Base-by-base conservation (phyloP, 2,797 vertebrate species). In the Thunnus albacares region DNA sequence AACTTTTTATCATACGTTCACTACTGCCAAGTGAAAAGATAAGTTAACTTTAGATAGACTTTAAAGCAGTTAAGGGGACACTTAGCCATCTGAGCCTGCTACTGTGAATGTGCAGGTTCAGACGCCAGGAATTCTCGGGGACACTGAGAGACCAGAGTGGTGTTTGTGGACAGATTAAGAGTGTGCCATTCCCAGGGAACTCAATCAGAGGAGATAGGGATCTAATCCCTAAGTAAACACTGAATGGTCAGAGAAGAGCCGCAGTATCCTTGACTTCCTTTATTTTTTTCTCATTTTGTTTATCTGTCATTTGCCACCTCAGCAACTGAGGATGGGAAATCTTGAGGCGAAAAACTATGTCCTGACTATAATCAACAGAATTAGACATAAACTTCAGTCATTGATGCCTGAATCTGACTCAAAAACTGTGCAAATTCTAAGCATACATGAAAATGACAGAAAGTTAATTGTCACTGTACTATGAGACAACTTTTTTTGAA, bases 181-280 rank as follows among this genome's bases (percentile, higher is more conserved):
- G 38, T 57, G 56, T 64, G 57, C 24, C 62, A 78, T 81, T 91
- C 77, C 74, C 74, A 79, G 68, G 41, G 60, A 86, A 77, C 71
- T 82, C 71, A 77, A 83, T 86, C 83, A 79, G 61, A 83, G 47
- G 43, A 80, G 71, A 81, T 51, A 66, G 43, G 20, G 56, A 85
- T 84, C 83, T 87, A 87, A 89, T 87, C 75, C 26, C 3, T 17
- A 53, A 82, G 64, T 79, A 78, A 88, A 88, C 58, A 79, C 28
- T 76, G 58, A 61, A 41, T 63, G 71, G 59, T 24, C 53, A 71
- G 67, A 59, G 60, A 55, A 55, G 52, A 84, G 72, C 57, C 17
- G 15, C 81, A 59, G 33, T 47, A 83, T 61, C 69, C 60, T 70
- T 17, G 14, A 5, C 11, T 69, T 72, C 58, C 5, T 17, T 51